A percentile compares a stretch with the other conserved stretches of the same genome.
Conservation (phyloP, 2,888 invertebrate species). For the Andrena fulva region DNA sequence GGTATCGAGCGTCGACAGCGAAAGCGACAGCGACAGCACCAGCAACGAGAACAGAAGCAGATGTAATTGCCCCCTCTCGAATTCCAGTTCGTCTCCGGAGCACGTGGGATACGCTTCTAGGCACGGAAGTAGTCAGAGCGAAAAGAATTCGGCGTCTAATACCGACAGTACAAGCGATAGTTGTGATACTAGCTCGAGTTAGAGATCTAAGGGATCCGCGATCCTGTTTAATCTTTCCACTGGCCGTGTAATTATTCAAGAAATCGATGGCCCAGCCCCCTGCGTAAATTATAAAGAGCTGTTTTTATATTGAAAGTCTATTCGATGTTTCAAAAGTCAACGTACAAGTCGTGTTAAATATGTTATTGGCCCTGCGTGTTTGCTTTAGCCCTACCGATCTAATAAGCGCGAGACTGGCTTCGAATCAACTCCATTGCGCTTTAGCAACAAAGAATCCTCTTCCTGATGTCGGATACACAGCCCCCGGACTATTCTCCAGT, state of each 20-base stretch:
- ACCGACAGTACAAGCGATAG: constrained; percentile 85
- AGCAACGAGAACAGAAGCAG: constrained; percentile 73
- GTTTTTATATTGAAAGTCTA: constrained; percentile 52
- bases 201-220: constrained; percentile 55
- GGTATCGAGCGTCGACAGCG: constrained; percentile 85
- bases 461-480: constrained; percentile 47
- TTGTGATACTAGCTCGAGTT: constrained; percentile 70
- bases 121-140: constrained; percentile 68
- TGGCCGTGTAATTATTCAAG: constrained; percentile 70
- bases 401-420: constrained; percentile 37
- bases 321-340: constrained; percentile 56
- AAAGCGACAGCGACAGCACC: constrained; percentile 85
- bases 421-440: constrained; percentile 38
- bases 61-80: constrained; percentile 74
- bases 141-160: constrained; percentile 79
- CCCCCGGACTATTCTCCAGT: constrained; percentile 45
- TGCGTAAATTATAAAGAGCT: constrained; percentile 68
- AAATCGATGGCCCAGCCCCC: constrained; percentile 71
- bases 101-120: constrained; percentile 62
- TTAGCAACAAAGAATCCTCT: constrained; percentile 32
- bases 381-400: constrained; percentile 44
- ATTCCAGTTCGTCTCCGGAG: constrained; percentile 69
- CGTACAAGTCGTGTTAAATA: constrained; percentile 42
- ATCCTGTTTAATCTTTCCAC: constrained; percentile 65
- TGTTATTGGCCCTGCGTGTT: constrained; percentile 44